Conservation (phyloP, 64 coral and sea anemone species). For the Trachythela sp. region DNA sequence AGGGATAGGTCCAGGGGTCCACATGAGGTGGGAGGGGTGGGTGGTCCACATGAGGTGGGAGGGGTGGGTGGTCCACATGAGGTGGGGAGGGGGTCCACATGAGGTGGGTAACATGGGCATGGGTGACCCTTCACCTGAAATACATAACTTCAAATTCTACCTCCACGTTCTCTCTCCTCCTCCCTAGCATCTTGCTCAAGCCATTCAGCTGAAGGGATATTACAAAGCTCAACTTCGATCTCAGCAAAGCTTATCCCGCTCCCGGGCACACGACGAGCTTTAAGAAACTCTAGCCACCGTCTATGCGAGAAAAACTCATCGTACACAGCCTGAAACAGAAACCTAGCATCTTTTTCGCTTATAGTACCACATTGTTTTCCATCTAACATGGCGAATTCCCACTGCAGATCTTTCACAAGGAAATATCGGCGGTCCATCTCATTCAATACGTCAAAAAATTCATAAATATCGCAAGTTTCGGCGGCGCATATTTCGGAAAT, state of each 20-base stretch:
- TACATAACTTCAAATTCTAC: background rate
- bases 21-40: too few species aligned
- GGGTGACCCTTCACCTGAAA: too few species aligned
- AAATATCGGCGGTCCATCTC: conserved; percentile 98
- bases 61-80: too few species aligned
- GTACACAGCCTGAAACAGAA: conserved; percentile 92
- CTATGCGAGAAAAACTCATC: conserved; percentile 92
- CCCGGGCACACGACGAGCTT: conserved; percentile 75
- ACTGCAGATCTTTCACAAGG: conserved; percentile 79
- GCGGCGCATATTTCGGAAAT: conserved; percentile 68
- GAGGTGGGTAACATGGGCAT: too few species aligned
- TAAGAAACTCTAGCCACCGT: conserved; percentile 82
- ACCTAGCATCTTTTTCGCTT: conserved; percentile 79
- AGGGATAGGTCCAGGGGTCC: too few species aligned
- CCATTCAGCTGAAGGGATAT: conserved; percentile 94
- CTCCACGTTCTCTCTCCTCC: conserved; percentile 57
- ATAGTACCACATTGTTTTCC: conserved; percentile 82
- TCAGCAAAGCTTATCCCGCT: conserved; percentile 89
- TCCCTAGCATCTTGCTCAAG: conserved; percentile 80
- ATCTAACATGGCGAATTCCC: conserved; percentile 96
- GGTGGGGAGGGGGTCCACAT: too few species aligned
- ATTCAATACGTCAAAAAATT: conserved; percentile 90
- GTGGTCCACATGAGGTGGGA: too few species aligned
- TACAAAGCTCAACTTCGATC: conserved; percentile 90
- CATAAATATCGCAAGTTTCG: conserved; percentile 82